A percentile compares a stretch with the other conserved stretches of the same genome.
These are phyloP conservation scores for Xenentodon cancila DNA, from an alignment of 2,797 vertebrate genomes.

Conservation along the genomic window DNA sequence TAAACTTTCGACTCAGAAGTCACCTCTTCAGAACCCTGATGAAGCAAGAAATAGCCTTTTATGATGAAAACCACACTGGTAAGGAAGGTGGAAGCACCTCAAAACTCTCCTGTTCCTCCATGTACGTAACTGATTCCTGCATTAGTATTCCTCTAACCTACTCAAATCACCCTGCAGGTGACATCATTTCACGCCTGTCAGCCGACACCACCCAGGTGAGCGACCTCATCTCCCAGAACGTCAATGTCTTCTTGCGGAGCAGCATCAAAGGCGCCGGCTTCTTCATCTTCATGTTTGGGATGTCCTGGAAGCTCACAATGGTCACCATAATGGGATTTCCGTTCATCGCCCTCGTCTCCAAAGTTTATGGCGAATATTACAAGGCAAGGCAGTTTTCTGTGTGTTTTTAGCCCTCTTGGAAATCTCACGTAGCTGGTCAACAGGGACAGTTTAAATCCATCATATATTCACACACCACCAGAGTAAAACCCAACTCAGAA, in stretches of 20 bases:
- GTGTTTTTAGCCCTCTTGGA: background rate
- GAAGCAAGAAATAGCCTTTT: constrained; percentile 95
- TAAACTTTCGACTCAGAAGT: constrained; percentile 93
- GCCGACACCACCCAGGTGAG: constrained; percentile 97
- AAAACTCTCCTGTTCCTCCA: background rate
- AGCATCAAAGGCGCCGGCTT: constrained; percentile 87
- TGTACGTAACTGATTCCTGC: no score
- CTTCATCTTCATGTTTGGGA: constrained; percentile 92
- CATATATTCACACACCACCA: no score
- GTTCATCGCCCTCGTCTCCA: constrained; percentile 89
- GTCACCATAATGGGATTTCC: constrained; percentile 95
- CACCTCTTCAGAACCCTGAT: constrained; percentile 92
- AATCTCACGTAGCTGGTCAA: background rate
- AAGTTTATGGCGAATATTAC: constrained; percentile 93
- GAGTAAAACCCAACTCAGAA: no score
- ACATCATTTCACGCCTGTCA: constrained; percentile 93
- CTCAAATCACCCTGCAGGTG: constrained; percentile 78
- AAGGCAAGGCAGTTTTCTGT: constrained; percentile 79
- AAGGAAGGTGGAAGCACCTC: background rate
- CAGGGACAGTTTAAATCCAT: no score
- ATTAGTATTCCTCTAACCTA: no score
- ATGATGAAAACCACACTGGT: constrained; percentile 96
- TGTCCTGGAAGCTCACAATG: constrained; percentile 94
- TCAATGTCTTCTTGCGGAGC: constrained; percentile 92
- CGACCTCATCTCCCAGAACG: constrained; percentile 92